Evolutionary conservation across 2,888 invertebrate genomes (phyloP).

Genomic region (Melanchra persicariae): DNA sequence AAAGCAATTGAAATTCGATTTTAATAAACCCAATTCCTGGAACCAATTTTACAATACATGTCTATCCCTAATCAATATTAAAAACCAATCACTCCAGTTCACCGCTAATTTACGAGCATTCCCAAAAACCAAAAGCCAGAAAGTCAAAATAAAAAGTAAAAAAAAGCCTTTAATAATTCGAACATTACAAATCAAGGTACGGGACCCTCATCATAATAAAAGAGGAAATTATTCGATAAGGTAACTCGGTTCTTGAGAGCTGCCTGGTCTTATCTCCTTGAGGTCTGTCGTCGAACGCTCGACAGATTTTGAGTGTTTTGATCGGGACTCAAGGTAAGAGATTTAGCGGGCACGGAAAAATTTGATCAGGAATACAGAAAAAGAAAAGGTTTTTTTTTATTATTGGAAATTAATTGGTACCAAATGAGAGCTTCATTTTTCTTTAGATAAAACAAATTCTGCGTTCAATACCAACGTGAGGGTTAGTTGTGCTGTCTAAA

Average conservation of each 20-base stretch:
- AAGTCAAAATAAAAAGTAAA: slow-evolving; percentile 54
- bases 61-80: slow-evolving; percentile 27
- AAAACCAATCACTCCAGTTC: slow-evolving; percentile 43
- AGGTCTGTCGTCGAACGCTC: slow-evolving; percentile 46
- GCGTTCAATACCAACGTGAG: too few species aligned
- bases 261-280: slow-evolving; percentile 60
- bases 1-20: neutral
- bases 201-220: slow-evolving; percentile 83
- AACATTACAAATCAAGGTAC: slow-evolving; percentile 74
- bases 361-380: too few species aligned
- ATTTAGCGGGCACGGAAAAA: slow-evolving; percentile 7
- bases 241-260: slow-evolving; percentile 65
- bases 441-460: too few species aligned
- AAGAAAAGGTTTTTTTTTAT: too few species aligned
- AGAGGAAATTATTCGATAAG: slow-evolving; percentile 70
- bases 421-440: too few species aligned
- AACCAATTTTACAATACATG: neutral
- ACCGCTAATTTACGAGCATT: slow-evolving; percentile 59
- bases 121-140: slow-evolving; percentile 36
- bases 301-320: slow-evolving; percentile 52
- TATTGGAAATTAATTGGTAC: too few species aligned
- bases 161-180: slow-evolving; percentile 52
- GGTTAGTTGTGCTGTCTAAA: too few species aligned
- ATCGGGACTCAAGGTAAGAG: slow-evolving; percentile 40
- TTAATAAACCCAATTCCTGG: neutral